Base-by-base conservation (phyloP, 2,888 invertebrate species). In the Tetanocera ferruginea region DNA sequence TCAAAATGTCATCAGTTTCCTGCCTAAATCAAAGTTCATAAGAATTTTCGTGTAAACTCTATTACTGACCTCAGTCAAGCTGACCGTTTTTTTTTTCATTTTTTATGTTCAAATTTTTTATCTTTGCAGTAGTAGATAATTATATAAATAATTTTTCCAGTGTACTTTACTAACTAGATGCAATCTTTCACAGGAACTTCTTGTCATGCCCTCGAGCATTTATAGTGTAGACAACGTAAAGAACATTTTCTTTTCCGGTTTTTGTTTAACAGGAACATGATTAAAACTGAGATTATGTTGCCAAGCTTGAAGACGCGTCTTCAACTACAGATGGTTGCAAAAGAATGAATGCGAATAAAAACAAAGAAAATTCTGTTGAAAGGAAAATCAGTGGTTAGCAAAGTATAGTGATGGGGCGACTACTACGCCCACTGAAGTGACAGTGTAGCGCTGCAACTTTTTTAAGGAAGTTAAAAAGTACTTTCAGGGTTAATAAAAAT, bases 201-300 rank as follows among this genome's bases (percentile, higher is more conserved):
- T 67, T 19, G n/a, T 43, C 17, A 25, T 19, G 2, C 23, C 19
- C 19, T 67, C 11, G 19, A 31, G 23, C 67, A 23, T 31, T 67
- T 49, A 23, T 43, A 67, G 23, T 67, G 43, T 43, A 19, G 67
- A 43, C 34, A 67, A 34, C 6, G 14, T 8, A n/a, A 37, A 1
- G 9, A 34, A 34, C 43, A 37, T 60, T 28, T 28, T 25, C 11
- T 28, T 9, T 19, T 55, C 6, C 55, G 55, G n/a, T 57, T 57
- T 57, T 57, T 57, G 9, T 23, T 8, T 57, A 23, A 8, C 5
- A 19, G n/a, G 9, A 17, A 19, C 34, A 14, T 31, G 37, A 66
- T n/a, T 66, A 66, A 66, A 66, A 19, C 34, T 28, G 34, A 28
- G 34, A 64, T 64, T 64, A n/a, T 64, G 34, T n/a, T 64, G 34